Evolutionary conservation across 2,888 invertebrate species (phyloP).

Genomic region (Smittia aterrima): DNA sequence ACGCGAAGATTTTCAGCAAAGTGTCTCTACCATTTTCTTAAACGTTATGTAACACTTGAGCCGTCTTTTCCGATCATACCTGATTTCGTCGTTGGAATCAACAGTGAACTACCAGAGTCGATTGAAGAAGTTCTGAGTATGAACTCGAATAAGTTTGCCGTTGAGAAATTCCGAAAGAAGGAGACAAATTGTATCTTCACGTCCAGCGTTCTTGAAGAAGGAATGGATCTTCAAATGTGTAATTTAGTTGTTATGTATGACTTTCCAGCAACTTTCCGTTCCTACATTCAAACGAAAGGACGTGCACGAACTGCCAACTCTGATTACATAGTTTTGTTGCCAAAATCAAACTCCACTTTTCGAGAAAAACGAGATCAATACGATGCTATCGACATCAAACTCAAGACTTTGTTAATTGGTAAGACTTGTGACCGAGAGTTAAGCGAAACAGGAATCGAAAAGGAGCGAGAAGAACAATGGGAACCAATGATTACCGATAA

Average conservation of each 20-base stretch:
- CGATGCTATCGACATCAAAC: slow-evolving; percentile 57
- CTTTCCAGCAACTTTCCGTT: slow-evolving; percentile 66
- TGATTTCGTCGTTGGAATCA: slow-evolving; percentile 69
- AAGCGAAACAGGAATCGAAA: slow-evolving; percentile 56
- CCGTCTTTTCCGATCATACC: slow-evolving; percentile 60
- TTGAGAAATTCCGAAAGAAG: slow-evolving; percentile 59
- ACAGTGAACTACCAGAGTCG: slow-evolving; percentile 44
- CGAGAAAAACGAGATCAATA: slow-evolving; percentile 53
- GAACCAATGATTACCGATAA: slow-evolving; percentile 46
- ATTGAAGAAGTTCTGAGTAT: slow-evolving; percentile 45
- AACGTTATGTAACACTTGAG: slow-evolving; percentile 55
- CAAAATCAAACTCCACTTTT: slow-evolving; percentile 49
- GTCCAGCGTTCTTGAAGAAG: slow-evolving; percentile 86
- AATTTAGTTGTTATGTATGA: slow-evolving; percentile 77
- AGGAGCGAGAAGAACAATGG: slow-evolving; percentile 53
- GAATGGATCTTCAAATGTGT: slow-evolving; percentile 81
- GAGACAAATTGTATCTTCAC: slow-evolving; percentile 66
- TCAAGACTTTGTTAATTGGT: slow-evolving; percentile 60
- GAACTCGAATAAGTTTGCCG: slow-evolving; percentile 44
- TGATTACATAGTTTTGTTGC: slow-evolving; percentile 60
- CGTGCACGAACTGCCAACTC: slow-evolving; percentile 70
- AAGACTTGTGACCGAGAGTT: slow-evolving; percentile 57
- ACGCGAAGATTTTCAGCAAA: slow-evolving; percentile 68
- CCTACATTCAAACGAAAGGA: slow-evolving; percentile 87
- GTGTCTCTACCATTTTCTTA: slow-evolving; percentile 67